Percentiles rank a stretch among this genome's conserved stretches.
Conservation (phyloP, 1,140 invertebrate genomes). For the Sminthurides bifidus region DNA sequence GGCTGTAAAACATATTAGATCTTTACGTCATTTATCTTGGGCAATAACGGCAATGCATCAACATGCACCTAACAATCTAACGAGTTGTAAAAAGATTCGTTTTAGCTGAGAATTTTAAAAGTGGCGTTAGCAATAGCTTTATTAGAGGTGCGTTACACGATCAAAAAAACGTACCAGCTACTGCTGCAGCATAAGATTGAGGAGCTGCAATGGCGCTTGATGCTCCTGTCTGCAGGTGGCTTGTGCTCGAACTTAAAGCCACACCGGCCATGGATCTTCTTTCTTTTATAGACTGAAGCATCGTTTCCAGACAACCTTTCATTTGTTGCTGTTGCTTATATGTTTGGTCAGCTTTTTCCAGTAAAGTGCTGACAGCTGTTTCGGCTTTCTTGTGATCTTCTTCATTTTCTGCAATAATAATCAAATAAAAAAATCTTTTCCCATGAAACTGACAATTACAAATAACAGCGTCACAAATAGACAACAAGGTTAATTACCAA, state of each 20-base stretch:
- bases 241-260: slow-evolving; percentile 27
- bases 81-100: not conserved
- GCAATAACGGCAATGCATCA: too few species aligned
- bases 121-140: not conserved
- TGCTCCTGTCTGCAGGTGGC: slow-evolving; percentile 6
- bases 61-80: too few species aligned
- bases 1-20: too few species aligned
- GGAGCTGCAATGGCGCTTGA: slow-evolving; percentile 5
- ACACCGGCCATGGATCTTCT: slow-evolving; percentile 27
- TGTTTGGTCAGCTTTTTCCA: slow-evolving; percentile 89
- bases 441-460: not conserved
- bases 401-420: slow-evolving; percentile 63
- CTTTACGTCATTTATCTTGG: too few species aligned
- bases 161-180: slow-evolving; percentile 11
- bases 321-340: slow-evolving; percentile 80
- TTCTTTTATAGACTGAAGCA: slow-evolving; percentile 32
- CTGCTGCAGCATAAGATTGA: slow-evolving; percentile 23
- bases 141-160: too few species aligned
- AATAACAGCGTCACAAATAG: not conserved
- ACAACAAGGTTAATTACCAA: slow-evolving; percentile 9
- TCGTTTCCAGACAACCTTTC: slow-evolving; percentile 68
- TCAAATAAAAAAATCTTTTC: slow-evolving; percentile 52
- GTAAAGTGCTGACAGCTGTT: slow-evolving; percentile 68
- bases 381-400: slow-evolving; percentile 93
- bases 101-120: not conserved